phyloP scores from a whole-genome alignment of 2,113 vertebrate genomes.

The Dendropsophus ebraccatus region DNA sequence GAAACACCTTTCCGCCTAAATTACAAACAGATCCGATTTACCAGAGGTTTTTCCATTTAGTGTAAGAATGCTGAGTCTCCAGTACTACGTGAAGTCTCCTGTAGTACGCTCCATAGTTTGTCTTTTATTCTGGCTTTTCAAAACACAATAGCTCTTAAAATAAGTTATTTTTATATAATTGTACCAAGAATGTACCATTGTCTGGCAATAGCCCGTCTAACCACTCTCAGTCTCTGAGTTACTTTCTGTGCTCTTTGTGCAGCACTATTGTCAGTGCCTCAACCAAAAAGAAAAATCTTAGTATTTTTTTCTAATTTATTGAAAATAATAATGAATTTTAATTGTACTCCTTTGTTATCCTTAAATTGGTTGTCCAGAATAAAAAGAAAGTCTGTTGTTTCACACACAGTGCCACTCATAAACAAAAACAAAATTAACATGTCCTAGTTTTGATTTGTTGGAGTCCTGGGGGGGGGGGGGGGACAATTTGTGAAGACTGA shows the following conservation, averaged over 20 bases:
- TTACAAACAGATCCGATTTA: not conserved
- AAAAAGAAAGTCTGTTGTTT: not conserved
- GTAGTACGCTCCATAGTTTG: not conserved
- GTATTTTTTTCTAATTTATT: not conserved
- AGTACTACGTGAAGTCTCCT: not conserved
- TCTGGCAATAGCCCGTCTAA: not conserved
- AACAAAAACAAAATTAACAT: no score
- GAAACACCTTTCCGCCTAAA: not conserved
- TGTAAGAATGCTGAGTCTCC: not conserved
- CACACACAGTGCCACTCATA: not conserved
- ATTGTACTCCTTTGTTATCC: not conserved
- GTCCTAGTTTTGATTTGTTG: no score
- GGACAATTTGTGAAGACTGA: no score
- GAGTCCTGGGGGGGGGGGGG: no score
- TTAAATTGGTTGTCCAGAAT: not conserved
- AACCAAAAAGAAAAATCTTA: not conserved
- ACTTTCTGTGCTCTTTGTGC: not conserved
- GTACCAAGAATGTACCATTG: constrained; percentile 1
- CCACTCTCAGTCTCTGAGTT: not conserved
- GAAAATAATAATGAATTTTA: no score
- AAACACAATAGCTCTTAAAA: constrained; percentile 20
- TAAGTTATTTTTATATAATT: constrained; percentile 26
- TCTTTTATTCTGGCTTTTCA: not conserved
- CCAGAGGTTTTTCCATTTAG: not conserved
- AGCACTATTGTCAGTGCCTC: not conserved